Conservation (phyloP, 2,113 vertebrate species). For the Hylia prasina region DNA sequence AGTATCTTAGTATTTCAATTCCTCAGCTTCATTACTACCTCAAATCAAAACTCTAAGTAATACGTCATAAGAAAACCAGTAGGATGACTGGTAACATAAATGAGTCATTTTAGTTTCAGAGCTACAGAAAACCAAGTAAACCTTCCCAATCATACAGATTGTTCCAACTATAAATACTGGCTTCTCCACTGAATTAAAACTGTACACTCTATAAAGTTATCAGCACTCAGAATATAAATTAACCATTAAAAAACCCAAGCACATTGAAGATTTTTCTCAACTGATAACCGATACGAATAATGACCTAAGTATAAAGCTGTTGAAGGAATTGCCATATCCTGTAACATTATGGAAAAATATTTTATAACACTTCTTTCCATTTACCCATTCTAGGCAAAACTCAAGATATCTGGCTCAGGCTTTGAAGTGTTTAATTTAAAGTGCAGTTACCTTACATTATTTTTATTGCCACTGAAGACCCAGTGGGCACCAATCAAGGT, state of each 20-base stretch:
- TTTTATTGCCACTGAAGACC: background rate
- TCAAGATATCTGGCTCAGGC: background rate
- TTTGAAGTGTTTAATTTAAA: background rate
- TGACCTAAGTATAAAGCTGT: rapidly evolving
- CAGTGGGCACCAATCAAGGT: background rate
- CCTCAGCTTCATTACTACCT: background rate
- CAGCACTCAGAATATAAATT: background rate
- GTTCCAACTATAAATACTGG: background rate
- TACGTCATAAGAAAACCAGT: background rate
- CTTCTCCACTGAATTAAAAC: background rate
- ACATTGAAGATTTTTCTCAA: background rate
- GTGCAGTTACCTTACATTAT: background rate
- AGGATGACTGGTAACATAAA: background rate
- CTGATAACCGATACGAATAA: background rate
- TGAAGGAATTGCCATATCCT: background rate
- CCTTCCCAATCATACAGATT: background rate
- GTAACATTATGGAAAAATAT: background rate
- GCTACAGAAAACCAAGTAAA: background rate
- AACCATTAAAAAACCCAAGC: background rate
- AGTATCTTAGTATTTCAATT: background rate
- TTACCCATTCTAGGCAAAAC: background rate
- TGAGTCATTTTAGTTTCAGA: background rate
- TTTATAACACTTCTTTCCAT: background rate
- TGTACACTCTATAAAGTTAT: background rate
- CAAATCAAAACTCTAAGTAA: background rate